Percentiles rank a stretch among this genome's conserved stretches.
These are phyloP conservation scores for Globia sparganii DNA, from an alignment of 2,888 invertebrate genomes.

Conservation along the genomic window DNA sequence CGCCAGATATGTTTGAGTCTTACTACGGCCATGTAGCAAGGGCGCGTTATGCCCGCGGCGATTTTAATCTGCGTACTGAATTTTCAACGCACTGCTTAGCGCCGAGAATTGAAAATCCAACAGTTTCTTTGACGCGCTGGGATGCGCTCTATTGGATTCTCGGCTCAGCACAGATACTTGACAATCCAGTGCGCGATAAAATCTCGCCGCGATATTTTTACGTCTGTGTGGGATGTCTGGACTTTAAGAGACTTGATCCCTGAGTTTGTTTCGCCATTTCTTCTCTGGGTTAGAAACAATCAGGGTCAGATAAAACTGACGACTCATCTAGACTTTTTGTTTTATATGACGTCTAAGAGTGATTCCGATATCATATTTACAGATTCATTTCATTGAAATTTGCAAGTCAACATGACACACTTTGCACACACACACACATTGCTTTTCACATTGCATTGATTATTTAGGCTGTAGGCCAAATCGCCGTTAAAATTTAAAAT, in stretches of 20 bases:
- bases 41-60: background rate
- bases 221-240: background rate
- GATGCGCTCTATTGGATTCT: no score
- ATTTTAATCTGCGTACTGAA: background rate
- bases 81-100: no score
- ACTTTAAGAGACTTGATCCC: background rate
- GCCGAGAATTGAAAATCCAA: no score
- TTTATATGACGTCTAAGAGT: background rate
- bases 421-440: no score
- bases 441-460: slow-evolving; percentile 35
- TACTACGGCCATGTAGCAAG: background rate
- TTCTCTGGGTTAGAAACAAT: no score
- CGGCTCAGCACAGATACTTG: no score
- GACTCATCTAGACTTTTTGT: no score
- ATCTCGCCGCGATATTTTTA: background rate
- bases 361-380: background rate
- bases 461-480: slow-evolving; percentile 8
- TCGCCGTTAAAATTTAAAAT: slow-evolving; percentile 29
- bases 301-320: background rate
- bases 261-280: background rate
- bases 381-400: background rate
- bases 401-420: background rate
- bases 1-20: background rate
- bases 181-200: background rate
- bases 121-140: no score